phyloP scores from a whole-genome alignment of 2,888 invertebrate genomes.

The Emmelina monodactyla region DNA sequence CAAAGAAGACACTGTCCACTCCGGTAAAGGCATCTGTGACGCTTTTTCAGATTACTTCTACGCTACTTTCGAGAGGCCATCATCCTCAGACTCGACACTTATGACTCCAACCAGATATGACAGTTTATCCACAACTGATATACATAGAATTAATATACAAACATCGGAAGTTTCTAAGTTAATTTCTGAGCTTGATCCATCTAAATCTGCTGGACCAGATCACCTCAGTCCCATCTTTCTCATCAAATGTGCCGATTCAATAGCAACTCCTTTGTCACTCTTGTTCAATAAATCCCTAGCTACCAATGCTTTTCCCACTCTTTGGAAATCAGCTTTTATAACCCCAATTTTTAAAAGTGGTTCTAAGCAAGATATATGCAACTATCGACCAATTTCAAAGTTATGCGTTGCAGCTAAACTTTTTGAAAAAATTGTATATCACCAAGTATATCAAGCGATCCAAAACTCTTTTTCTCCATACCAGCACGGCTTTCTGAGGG shows the following conservation, averaged over 20 bases:
- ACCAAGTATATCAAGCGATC: not conserved
- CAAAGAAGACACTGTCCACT: not conserved
- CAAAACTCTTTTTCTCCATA: not conserved
- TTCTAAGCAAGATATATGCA: constrained; percentile 1
- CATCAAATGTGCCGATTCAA: not conserved
- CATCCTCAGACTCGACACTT: not conserved
- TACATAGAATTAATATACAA: not conserved
- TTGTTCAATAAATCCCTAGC: not conserved
- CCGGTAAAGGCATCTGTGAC: not conserved
- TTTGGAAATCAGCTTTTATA: constrained; percentile 6
- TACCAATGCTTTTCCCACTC: not conserved
- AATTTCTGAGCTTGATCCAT: not conserved
- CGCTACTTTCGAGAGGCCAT: not conserved
- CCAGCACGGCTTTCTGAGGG: not conserved
- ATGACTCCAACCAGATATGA: not conserved
- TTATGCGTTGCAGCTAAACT: constrained; percentile 1
- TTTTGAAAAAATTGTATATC: constrained; percentile 1
- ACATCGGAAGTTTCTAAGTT: not conserved
- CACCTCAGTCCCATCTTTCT: not conserved
- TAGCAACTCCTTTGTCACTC: not conserved
- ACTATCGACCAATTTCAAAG: constrained; percentile 7
- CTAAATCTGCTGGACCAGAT: constrained; percentile 1
- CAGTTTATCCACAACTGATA: not conserved
- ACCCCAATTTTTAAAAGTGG: constrained; percentile 5
- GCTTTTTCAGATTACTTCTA: not conserved